Base-by-base conservation (phyloP, 2,113 vertebrate species). In the Microcebus jonahi region DNA sequence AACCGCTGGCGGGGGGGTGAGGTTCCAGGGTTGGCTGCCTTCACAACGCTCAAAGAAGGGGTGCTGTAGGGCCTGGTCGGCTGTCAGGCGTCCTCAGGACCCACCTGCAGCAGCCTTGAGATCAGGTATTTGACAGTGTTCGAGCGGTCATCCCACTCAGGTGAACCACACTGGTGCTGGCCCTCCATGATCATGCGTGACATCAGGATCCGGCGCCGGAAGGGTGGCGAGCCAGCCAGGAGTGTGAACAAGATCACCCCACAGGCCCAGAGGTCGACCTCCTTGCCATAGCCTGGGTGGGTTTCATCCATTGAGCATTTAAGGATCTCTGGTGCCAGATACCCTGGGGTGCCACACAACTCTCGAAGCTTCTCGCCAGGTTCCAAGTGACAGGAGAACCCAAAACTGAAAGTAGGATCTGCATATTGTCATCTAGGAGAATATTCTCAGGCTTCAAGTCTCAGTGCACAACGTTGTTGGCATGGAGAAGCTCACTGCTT, bases 221-320 rank as follows among this genome's bases (percentile, higher is more conserved):
- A 99, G 0, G 99, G 99, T 21, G 99, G 99, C 0, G 99, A 99
- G 53, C 99, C 99, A 2, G 99, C 99, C 96, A 99, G 97, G 27
- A 99, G 98, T 25, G 99, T 99, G 96, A 99, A 99, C 85, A 99
- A 98, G 97, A 99, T 99, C 91, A 99, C 99, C 15, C 99, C 99
- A 91, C 99, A 99, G 1, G 99, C 99, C 99, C 99, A 99, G 48
- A 99, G 99, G 90, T 99, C 99, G 0, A 99, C 99, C 80, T 99
- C 99, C 79, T 98, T 98, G 73, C 99, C 98, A 1, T 99, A 99
- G 95, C 99, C 99, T 12, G 98, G 97, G 95, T 99, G 99, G 70
- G 98, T 98, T 97, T 99, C 99, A 97, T 99, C 99, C 99, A 99
- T 99, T 71, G 99, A 99, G 93, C 99, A 99, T 96, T 99, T 99